Conservation (phyloP, 2,113 vertebrate species). For the Phylloscopus whistleri region DNA sequence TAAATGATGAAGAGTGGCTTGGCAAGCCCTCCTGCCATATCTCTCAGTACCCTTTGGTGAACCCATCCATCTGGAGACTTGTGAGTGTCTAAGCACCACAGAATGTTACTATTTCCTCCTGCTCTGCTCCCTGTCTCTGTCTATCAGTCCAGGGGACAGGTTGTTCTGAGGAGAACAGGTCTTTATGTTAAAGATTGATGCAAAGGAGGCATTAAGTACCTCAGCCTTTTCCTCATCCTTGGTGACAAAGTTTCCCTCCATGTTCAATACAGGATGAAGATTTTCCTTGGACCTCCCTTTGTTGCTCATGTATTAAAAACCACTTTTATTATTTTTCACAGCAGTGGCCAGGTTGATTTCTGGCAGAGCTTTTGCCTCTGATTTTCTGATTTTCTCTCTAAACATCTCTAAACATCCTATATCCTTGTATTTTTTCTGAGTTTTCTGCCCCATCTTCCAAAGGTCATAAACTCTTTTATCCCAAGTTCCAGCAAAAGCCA, state of each 20-base stretch:
- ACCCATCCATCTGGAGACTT: not conserved
- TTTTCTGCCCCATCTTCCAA: not conserved
- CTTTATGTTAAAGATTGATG: not conserved
- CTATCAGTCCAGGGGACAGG: no score
- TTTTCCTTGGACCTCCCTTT: not conserved
- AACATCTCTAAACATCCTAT: not conserved
- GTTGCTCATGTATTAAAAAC: not conserved
- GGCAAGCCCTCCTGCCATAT: not conserved
- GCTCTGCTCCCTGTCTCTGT: not conserved
- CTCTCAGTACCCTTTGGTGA: not conserved
- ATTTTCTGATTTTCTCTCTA: not conserved
- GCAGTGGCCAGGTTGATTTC: not conserved
- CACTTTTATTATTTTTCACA: not conserved
- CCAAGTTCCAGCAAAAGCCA: not conserved
- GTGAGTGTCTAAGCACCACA: not conserved
- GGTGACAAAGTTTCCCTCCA: not conserved
- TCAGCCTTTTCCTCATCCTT: not conserved
- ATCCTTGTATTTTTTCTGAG: not conserved
- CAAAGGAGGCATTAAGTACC: not conserved
- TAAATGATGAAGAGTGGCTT: not conserved
- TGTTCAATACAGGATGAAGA: not conserved
- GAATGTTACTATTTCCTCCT: not conserved
- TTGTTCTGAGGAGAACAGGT: not conserved
- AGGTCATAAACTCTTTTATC: not conserved
- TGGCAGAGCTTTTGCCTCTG: not conserved